Base-by-base conservation (phyloP, 1,140 invertebrate genomes). In the Drosophila subpulchrella region DNA sequence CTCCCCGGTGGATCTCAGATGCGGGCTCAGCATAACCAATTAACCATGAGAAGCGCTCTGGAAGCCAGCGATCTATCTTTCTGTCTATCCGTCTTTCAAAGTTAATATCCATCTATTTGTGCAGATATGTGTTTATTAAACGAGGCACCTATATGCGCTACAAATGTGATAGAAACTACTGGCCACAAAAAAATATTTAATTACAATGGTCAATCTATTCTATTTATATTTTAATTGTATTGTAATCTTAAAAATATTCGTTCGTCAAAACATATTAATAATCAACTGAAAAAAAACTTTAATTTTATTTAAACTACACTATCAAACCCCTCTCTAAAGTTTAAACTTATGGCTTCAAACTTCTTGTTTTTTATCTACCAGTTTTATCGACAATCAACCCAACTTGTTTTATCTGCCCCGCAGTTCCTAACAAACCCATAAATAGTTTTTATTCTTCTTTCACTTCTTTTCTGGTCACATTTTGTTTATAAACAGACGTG, bases 401-500 rank as follows among this genome's bases (percentile, higher is more conserved):
- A 38, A 17, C 27, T 38, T 39, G 17, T 13, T 50, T 5, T 36
- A 17, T 60, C 41, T 36, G 4, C 11, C 20, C 4, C n/a, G 20
- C 56, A 17, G 11, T 61, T 38, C 20, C 34, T 11, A 66, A 47
- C 24, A 11, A 27, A 38, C 30, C 17, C 32, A 34, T 41, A 70
- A 70, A 70, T 68, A 68, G 63, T 68, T 56, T 68, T 27, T 41
- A 36, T 24, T 68, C 27, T 39, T 71, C 65, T 70, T 71, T 71
- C 24, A 30, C 67, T 68, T 56, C 67, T 71, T 75, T 58, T 65
- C 20, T 75, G 67, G 65, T 71, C 67, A 71, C 50, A 74, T 54
- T 57, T 71, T 78, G 76, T 78, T 79, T 78, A 61, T 78, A 79
- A 79, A 54, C 60, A 66, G n/a, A 76, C 73, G 67, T 59, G 62